phyloP scores from a whole-genome alignment of 2,888 invertebrate species.

The Microctonus brassicae region DNA sequence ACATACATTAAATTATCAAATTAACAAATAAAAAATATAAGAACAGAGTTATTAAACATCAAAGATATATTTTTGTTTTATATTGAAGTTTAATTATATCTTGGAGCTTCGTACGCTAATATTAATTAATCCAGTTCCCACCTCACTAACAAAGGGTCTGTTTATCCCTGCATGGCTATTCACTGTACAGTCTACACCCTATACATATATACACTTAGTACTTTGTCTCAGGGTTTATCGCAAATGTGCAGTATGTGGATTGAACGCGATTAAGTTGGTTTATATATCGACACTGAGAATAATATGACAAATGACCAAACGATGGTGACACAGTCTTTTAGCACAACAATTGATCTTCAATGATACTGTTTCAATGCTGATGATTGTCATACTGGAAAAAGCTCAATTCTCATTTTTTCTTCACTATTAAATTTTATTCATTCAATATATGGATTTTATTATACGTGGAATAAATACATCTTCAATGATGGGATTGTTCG shows the following conservation, averaged over 20 bases:
- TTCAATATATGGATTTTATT: neutral
- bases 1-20: neutral
- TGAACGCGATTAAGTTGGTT: constrained; percentile 21
- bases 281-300: neutral
- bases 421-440: neutral
- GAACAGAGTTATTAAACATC: neutral
- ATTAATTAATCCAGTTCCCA: constrained; percentile 5
- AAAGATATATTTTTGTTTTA: neutral
- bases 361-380: neutral
- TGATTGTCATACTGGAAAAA: neutral
- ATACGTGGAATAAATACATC: neutral
- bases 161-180: neutral
- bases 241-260: constrained; percentile 28
- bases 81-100: neutral
- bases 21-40: neutral
- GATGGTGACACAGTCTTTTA: neutral
- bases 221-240: constrained; percentile 18
- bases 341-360: constrained; percentile 32
- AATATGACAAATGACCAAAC: constrained; percentile 4
- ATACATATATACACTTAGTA: neutral
- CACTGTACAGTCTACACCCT: too few relatives aligned
- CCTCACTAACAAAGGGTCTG: neutral
- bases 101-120: neutral
- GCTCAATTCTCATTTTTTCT: too few relatives aligned
- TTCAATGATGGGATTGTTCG: neutral